Evolutionary conservation across 2,113 vertebrate species (phyloP).

Genomic region (Seriola rivoliana): DNA sequence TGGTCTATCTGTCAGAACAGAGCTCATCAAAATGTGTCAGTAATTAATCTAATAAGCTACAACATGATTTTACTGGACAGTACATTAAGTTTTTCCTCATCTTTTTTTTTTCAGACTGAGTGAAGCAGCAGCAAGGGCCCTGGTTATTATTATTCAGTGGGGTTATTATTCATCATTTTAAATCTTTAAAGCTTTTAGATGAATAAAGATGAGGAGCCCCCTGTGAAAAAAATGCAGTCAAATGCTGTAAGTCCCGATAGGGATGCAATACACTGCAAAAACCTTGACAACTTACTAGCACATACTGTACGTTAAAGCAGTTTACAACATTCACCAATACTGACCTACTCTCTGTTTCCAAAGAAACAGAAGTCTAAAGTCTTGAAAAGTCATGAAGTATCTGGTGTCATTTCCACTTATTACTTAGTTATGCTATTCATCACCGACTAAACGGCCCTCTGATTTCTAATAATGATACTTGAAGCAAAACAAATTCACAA

Average conservation of each 20-base stretch:
- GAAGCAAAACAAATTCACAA: background rate
- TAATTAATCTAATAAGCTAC: slow-evolving; percentile 73
- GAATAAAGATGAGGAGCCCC: slow-evolving; percentile 73
- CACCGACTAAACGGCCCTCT: background rate
- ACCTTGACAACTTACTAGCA: slow-evolving; percentile 13
- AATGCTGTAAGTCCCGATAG: slow-evolving; percentile 30
- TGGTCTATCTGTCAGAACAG: slow-evolving; percentile 25
- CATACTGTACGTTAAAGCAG: slow-evolving; percentile 15
- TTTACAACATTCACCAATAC: background rate
- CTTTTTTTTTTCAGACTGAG: slow-evolving; percentile 19
- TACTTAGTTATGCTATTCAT: background rate
- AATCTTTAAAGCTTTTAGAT: slow-evolving; percentile 77
- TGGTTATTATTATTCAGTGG: slow-evolving; percentile 60
- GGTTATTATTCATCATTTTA: slow-evolving; percentile 76
- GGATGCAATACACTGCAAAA: slow-evolving; percentile 34
- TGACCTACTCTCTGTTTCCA: slow-evolving; percentile 13
- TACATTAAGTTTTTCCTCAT: slow-evolving; percentile 47
- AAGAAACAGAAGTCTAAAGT: background rate
- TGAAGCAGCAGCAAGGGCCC: slow-evolving; percentile 30
- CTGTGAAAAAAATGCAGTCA: slow-evolving; percentile 50
- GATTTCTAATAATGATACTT: background rate
- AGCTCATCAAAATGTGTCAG: slow-evolving; percentile 67
- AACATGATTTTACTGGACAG: slow-evolving; percentile 72
- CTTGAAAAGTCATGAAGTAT: background rate
- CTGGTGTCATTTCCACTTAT: background rate